These are phyloP conservation scores for Xestia sexstrigata DNA, from an alignment of 2,888 invertebrate species.

Conservation along the genomic window DNA sequence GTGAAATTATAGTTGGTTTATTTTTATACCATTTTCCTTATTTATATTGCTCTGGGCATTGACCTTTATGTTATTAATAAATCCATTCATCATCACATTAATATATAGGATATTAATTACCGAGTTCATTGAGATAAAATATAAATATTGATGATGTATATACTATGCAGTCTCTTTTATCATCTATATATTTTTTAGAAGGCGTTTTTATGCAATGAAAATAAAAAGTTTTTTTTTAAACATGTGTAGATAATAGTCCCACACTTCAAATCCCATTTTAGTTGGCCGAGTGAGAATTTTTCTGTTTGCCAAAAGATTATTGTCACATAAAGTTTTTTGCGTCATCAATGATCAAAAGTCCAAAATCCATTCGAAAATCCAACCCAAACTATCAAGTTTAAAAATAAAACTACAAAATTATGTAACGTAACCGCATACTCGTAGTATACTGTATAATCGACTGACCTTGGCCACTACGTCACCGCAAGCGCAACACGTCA, in stretches of 20 bases:
- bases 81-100: not conserved
- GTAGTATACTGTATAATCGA: conserved; percentile 71
- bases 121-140: conserved; percentile 28
- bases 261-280: too few relatives aligned
- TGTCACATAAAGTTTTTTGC: not conserved
- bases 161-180: not conserved
- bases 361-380: conserved; percentile 43
- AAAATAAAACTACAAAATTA: conserved; percentile 69
- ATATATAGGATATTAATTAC: conserved; percentile 8
- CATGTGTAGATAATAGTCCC: too few relatives aligned
- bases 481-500: conserved; percentile 57
- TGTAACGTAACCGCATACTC: conserved; percentile 77
- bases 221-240: not conserved
- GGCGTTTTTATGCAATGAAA: not conserved
- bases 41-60: conserved; percentile 55
- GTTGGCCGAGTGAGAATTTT: too few relatives aligned
- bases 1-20: conserved; percentile 39
- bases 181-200: not conserved
- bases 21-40: conserved; percentile 66
- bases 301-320: too few relatives aligned
- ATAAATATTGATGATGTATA: not conserved
- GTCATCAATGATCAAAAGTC: conserved; percentile 16
- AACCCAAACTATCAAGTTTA: conserved; percentile 48
- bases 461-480: conserved; percentile 76
- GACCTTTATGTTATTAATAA: conserved; percentile 55